phyloP scores from a whole-genome alignment of 2,113 vertebrate species.

The Rhadina sibilatrix region DNA sequence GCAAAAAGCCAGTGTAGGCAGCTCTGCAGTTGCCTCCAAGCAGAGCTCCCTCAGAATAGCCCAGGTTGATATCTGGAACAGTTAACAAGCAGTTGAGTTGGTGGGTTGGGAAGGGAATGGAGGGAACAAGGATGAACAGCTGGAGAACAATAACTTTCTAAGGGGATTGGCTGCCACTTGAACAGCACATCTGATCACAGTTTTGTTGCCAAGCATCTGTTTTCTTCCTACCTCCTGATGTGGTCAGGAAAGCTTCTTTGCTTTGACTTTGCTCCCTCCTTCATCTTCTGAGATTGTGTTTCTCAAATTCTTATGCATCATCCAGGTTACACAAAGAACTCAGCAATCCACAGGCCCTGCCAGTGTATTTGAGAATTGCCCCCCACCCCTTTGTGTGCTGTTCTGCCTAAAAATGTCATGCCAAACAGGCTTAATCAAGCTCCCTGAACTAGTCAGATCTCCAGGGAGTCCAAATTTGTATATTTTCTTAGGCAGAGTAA shows the following conservation, averaged over 20 bases:
- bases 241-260: slow-evolving; percentile 20
- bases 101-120: neutral
- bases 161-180: neutral
- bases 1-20: neutral
- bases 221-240: slow-evolving; percentile 31
- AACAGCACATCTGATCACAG: slow-evolving; percentile 10
- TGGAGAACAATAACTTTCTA: slow-evolving; percentile 39
- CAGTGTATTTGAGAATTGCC: neutral
- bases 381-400: neutral
- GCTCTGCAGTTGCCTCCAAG: neutral
- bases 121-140: slow-evolving; percentile 7
- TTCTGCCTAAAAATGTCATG: neutral
- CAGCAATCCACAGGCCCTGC: neutral
- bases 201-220: slow-evolving; percentile 46
- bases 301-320: neutral
- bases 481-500: slow-evolving; percentile 56
- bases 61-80: neutral
- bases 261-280: neutral
- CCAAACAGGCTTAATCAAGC: slow-evolving; percentile 39
- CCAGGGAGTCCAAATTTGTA: slow-evolving; percentile 42
- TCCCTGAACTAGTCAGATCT: slow-evolving; percentile 11
- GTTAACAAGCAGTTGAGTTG: neutral
- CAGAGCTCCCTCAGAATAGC: neutral
- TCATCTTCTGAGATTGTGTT: neutral
- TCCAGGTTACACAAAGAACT: neutral